Base-by-base conservation (phyloP, 2,113 vertebrate genomes). In the Leiothrix lutea region DNA sequence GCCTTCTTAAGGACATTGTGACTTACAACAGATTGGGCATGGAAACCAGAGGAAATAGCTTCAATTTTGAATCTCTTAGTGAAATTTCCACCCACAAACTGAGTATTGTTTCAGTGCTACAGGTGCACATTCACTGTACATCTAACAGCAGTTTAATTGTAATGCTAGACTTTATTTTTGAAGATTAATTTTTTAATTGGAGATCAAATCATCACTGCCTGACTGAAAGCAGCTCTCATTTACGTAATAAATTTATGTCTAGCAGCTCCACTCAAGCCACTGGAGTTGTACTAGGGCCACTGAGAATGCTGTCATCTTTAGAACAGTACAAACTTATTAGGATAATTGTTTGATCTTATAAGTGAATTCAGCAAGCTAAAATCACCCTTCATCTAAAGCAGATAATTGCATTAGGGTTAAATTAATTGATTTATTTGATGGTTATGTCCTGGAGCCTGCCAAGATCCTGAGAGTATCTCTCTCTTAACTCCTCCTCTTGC, bases 341-440 rank as follows among this genome's bases (percentile, higher is more conserved):
- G 28, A 65, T 71, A 87, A 92, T 61, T 89, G 84, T 86, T 95
- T 94, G 93, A 91, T 88, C 84, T 90, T 77, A 28, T 86, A 94
- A 95, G 58, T 58, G 33, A 87, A 95, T 94, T 65, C 64, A 96
- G 93, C 31, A 92, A 86, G 56, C 79, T 82, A 85, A 94, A 89
- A 88, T 95, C 87, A 73, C 78, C 74, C 60, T 86, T 93, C 85
- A 92, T 93, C 88, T 94, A 78, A 92, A 96, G 88, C 64, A 83
- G 51, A 80, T 95, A 88, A 95, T 88, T 97, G 26, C 26, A 70
- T 94, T 94, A 74, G 17, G 9, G 47, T 62, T 92, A 95, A 93
- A 85, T 93, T 62, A 95, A 92, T 90, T 95, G 29, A 82, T 97
- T 95, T 87, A 66, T 92, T 74, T 88, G 78, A 80, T 92, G 36